Conservation (phyloP, 2,888 invertebrate species). For the Bugula neritina region DNA sequence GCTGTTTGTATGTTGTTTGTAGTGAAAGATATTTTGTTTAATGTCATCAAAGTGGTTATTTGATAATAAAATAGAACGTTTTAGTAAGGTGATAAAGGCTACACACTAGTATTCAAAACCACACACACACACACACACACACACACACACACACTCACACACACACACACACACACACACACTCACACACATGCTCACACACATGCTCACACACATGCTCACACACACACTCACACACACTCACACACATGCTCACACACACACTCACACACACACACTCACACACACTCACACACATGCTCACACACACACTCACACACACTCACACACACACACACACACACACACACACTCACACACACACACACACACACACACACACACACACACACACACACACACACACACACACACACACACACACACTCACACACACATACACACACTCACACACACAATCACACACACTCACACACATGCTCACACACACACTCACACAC, state of each 20-base stretch:
- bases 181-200: too few relatives aligned
- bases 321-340: not conserved
- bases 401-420: slow-evolving; percentile 4
- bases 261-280: not conserved
- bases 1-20: too few relatives aligned
- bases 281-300: slow-evolving; percentile 3
- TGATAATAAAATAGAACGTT: too few relatives aligned
- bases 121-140: too few relatives aligned
- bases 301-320: not conserved
- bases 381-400: slow-evolving; percentile 2
- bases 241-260: too few relatives aligned
- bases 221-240: too few relatives aligned
- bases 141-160: not conserved
- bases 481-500: not conserved
- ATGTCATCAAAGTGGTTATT: too few relatives aligned
- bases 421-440: not conserved
- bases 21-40: too few relatives aligned
- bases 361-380: slow-evolving; percentile 14
- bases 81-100: too few relatives aligned
- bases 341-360: not conserved
- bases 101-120: not conserved
- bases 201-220: too few relatives aligned
- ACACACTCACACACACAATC: not conserved
- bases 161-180: not conserved
- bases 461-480: too few relatives aligned